Evolutionary conservation across 2,113 vertebrate genomes (phyloP), one percentile per base, ranked within the genome.

Genomic region (Electrona antarctica): DNA sequence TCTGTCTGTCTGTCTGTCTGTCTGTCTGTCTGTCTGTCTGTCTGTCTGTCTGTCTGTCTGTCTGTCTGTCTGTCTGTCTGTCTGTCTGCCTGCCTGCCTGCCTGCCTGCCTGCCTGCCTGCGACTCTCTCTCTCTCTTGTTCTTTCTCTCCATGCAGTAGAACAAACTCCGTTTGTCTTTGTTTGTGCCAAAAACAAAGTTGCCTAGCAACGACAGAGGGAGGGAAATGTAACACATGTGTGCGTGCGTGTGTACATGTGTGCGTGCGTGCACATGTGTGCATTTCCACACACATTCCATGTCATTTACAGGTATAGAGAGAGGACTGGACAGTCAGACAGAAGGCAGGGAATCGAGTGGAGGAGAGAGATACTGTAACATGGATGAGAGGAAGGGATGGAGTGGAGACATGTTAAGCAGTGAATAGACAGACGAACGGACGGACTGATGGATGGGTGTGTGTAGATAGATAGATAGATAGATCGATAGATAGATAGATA

Each of bases 191-290:
- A 76, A 90, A 87, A 89, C 71, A 83, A 79, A 75, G 85, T 92
- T 91, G 90, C 92, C 71, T 84, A 81, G 90, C 84, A 92, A 93
- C 92, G 51, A 56, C 81, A 61, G 63, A 46, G 21, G 57, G 81
- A 82, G 66, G 54, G 71, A 54, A 56, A 81, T 54, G n/a, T 21
- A 21, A 21, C 1, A 21, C 21, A 21, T 81, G 10, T 67, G 41
- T 55, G 56, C 66, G 68, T 21, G 41, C 63, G 47, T 67, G 47
- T 51, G 62, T 28, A n/a, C 67, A 41, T 63, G 61, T 79, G 64
- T 73, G 71, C 55, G 60, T 64, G 55, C 33, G 54, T 55, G 15
- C 50, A 45, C 64, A n/a, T 63, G 21, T 69, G 66, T 63, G 50
- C 55, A 21, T 21, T 21, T 21, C 21, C 21, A 21, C 21, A 21